Conservation (phyloP, 2,797 vertebrate species). For the Siniperca undulata region DNA sequence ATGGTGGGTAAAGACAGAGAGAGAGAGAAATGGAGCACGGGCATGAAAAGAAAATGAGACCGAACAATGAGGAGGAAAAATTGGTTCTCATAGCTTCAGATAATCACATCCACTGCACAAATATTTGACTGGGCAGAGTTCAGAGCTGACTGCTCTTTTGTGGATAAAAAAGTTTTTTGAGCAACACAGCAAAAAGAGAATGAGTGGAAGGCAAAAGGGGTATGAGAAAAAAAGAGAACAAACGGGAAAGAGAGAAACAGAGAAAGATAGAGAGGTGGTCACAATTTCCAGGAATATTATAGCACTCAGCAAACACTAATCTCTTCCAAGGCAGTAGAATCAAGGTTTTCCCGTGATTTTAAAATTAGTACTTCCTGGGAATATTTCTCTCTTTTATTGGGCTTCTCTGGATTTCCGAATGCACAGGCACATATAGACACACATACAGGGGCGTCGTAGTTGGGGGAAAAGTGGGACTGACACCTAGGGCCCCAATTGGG, state of each 20-base stretch:
- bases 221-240: background rate
- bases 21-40: background rate
- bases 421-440: too few species aligned
- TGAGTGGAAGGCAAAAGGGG: background rate
- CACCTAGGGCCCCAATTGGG: too few species aligned
- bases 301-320: background rate
- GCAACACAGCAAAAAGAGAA: background rate
- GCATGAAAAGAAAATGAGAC: slow-evolving; percentile 25
- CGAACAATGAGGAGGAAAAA: slow-evolving; percentile 14
- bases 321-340: background rate
- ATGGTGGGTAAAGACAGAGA: background rate
- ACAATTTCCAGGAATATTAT: background rate
- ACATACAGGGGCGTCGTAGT: too few species aligned
- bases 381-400: background rate
- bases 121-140: slow-evolving; percentile 56
- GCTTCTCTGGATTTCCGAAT: too few species aligned
- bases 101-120: slow-evolving; percentile 35
- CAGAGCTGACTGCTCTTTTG: slow-evolving; percentile 32
- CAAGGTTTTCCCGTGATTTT: background rate
- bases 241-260: background rate
- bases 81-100: slow-evolving; percentile 36
- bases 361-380: background rate
- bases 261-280: background rate
- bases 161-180: slow-evolving; percentile 24
- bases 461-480: too few species aligned